Percentiles rank a stretch among this genome's conserved stretches.
Evolutionary conservation across 2,797 vertebrate genomes (phyloP).

Genomic region (Mus caroli): DNA sequence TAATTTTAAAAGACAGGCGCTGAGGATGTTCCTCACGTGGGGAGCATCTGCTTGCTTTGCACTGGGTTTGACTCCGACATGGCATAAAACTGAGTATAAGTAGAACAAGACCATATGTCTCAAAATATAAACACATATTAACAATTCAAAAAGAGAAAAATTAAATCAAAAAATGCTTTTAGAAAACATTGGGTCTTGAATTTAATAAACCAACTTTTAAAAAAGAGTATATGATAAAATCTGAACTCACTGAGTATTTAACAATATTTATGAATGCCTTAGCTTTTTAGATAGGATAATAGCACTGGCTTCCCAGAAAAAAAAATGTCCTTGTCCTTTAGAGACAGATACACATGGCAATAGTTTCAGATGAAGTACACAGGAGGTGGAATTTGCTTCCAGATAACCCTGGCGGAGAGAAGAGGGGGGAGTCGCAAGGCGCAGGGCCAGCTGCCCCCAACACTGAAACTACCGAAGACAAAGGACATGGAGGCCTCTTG

Average conservation of each 20-base stretch:
- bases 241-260: not conserved
- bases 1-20: not conserved
- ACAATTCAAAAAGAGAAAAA: not conserved
- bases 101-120: not conserved
- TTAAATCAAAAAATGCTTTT: not conserved
- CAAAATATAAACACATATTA: not conserved
- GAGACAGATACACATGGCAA: not conserved
- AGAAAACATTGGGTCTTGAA: not conserved
- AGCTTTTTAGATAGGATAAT: not conserved
- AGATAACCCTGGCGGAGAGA: not conserved
- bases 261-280: not conserved
- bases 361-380: not conserved
- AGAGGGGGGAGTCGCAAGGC: not conserved
- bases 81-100: not conserved
- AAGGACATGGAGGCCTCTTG: fast-evolving
- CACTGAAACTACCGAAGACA: fast-evolving
- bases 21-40: not conserved
- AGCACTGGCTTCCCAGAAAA: not conserved
- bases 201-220: not conserved
- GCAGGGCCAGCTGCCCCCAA: not conserved
- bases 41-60: not conserved
- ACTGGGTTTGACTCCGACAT: not conserved
- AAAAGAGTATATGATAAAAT: not conserved
- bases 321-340: not conserved
- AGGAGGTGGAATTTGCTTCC: not conserved